Evolutionary conservation across 2,113 vertebrate species (phyloP).

Genomic region (Mormyrus lacerda): DNA sequence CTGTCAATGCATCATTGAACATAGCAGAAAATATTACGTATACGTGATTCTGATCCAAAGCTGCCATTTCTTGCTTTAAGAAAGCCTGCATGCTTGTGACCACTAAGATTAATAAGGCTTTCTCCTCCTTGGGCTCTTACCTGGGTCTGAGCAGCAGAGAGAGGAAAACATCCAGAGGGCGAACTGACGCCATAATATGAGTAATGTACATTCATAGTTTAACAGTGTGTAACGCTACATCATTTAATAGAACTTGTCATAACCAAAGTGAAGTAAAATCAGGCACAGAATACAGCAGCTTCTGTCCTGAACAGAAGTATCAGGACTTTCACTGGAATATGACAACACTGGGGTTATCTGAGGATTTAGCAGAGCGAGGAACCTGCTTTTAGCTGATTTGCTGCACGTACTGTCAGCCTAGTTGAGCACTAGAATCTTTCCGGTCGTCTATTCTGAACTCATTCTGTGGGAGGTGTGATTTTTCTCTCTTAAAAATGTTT

Average conservation of each 20-base stretch:
- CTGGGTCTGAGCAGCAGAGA: background rate
- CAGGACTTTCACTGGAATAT: background rate
- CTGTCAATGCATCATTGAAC: background rate
- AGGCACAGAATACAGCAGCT: background rate
- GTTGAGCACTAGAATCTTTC: background rate
- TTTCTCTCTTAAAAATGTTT: background rate
- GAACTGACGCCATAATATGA: background rate
- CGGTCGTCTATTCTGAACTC: background rate
- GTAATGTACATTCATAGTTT: background rate
- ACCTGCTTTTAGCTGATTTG: background rate
- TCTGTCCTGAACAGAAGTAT: background rate
- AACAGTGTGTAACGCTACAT: background rate
- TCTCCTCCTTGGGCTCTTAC: background rate
- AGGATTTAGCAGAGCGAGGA: background rate
- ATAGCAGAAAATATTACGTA: background rate
- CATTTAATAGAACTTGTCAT: background rate
- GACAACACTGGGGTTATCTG: background rate
- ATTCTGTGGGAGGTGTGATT: background rate
- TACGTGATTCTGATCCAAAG: background rate
- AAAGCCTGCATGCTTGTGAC: background rate
- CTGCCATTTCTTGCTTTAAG: background rate
- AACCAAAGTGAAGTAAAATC: background rate
- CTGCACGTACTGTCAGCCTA: background rate
- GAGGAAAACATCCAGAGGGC: background rate
- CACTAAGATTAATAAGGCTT: background rate